A percentile compares a stretch with the other conserved stretches of the same genome.
These are phyloP conservation scores for Trichosurus vulpecula DNA, from an alignment of 2,797 vertebrate species.

Conservation along the genomic window DNA sequence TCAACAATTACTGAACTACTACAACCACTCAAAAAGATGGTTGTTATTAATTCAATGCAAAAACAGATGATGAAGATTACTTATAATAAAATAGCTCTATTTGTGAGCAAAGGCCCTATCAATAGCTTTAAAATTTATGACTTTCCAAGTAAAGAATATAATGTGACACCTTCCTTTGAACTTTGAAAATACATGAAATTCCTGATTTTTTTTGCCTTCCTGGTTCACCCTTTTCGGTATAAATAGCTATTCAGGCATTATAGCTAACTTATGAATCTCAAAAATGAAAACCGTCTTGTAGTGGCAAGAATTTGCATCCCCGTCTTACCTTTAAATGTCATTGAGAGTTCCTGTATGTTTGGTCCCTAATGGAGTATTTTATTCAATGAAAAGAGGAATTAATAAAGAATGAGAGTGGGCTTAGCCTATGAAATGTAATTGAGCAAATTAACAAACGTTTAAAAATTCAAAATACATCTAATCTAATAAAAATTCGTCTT, in stretches of 20 bases:
- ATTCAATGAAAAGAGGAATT: slow-evolving; percentile 46
- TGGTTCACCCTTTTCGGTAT: slow-evolving; percentile 19
- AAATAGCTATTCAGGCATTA: slow-evolving; percentile 25
- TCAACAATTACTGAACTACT: neutral
- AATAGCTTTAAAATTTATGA: neutral
- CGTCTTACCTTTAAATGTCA: slow-evolving; percentile 23
- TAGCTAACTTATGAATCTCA: slow-evolving; percentile 34
- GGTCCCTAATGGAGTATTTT: neutral
- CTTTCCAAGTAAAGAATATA: neutral
- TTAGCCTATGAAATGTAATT: slow-evolving; percentile 16
- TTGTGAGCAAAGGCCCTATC: neutral
- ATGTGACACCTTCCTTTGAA: neutral
- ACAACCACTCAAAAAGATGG: neutral
- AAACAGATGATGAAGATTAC: neutral
- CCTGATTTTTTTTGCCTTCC: neutral
- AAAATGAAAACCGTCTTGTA: slow-evolving; percentile 51
- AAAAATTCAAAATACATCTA: slow-evolving; percentile 43
- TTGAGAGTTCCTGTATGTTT: neutral
- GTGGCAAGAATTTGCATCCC: neutral
- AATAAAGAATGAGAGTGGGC: neutral
- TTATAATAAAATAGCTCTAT: neutral
- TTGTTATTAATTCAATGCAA: neutral
- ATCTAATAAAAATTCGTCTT: slow-evolving; percentile 48
- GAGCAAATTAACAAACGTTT: neutral
- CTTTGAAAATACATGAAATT: neutral